phyloP scores from a whole-genome alignment of 2,797 vertebrate genomes.

The Epinephelus coioides region DNA sequence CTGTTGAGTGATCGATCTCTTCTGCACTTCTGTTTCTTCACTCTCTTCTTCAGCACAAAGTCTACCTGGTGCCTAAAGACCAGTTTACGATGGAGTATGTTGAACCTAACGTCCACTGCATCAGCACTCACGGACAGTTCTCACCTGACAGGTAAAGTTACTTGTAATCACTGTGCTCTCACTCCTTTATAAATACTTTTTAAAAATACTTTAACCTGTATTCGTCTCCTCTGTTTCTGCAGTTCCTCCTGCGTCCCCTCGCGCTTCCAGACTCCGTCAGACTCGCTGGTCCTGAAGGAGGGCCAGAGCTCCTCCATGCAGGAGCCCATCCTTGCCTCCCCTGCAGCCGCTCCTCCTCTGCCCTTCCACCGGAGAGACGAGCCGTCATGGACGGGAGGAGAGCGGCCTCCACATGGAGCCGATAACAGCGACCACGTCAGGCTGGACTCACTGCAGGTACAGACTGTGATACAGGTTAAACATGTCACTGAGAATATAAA shows the following conservation, averaged over 20 bases:
- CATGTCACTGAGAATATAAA: not conserved
- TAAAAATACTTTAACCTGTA: too few species aligned
- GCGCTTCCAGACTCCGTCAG: constrained; percentile 92
- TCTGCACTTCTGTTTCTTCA: constrained; percentile 11
- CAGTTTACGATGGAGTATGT: constrained; percentile 91
- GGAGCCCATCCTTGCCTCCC: constrained; percentile 79
- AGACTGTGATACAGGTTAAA: not conserved
- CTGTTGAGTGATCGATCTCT: not conserved
- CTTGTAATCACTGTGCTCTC: not conserved
- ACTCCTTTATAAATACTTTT: too few species aligned
- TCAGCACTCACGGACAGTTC: constrained; percentile 90
- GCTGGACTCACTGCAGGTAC: constrained; percentile 88
- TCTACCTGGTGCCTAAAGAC: constrained; percentile 88
- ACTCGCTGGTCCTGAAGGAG: constrained; percentile 90
- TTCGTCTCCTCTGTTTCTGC: not conserved
- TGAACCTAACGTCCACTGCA: constrained; percentile 90
- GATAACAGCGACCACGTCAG: constrained; percentile 83
- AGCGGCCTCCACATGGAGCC: constrained; percentile 79
- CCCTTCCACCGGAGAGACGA: constrained; percentile 58
- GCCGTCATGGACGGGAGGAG: constrained; percentile 51
- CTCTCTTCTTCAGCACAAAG: constrained; percentile 85
- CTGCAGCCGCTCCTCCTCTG: constrained; percentile 71
- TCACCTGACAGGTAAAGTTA: constrained; percentile 88
- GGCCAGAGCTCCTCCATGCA: constrained; percentile 87
- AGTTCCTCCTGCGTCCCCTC: constrained; percentile 93